Conservation (phyloP, 2,113 vertebrate species). For the Sceloporus undulatus region DNA sequence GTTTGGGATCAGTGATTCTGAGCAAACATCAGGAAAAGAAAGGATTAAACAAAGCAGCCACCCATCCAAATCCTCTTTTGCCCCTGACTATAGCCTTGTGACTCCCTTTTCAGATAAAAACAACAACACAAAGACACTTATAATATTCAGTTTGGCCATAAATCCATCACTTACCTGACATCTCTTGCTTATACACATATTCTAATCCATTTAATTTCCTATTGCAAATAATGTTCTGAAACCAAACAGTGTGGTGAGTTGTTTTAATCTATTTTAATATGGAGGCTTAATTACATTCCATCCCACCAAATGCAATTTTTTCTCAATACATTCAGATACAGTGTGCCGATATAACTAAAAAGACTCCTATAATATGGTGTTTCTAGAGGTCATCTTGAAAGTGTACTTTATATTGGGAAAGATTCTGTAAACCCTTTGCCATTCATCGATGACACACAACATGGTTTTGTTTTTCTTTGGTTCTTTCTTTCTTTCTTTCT, state of each 20-base stretch:
- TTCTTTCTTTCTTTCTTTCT: too few species aligned
- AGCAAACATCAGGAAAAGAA: background rate
- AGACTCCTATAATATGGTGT: background rate
- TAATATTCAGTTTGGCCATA: background rate
- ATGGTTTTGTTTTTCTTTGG: too few species aligned
- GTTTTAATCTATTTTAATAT: background rate
- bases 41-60: background rate
- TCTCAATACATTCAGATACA: background rate
- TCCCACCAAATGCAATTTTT: fast-evolving
- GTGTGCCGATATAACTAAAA: background rate
- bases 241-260: fast-evolving
- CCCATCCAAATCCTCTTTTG: background rate
- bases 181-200: background rate
- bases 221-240: background rate
- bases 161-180: background rate
- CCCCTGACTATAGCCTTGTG: background rate
- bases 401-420: background rate
- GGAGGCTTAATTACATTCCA: background rate
- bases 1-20: background rate
- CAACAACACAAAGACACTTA: background rate
- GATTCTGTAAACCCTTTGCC: background rate
- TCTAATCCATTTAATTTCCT: fast-evolving
- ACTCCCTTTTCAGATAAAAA: background rate
- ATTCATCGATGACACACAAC: background rate
- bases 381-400: background rate